These are phyloP conservation scores for Hydrotaea diabolus DNA, from an alignment of 2,888 invertebrate species.

Conservation along the genomic window DNA sequence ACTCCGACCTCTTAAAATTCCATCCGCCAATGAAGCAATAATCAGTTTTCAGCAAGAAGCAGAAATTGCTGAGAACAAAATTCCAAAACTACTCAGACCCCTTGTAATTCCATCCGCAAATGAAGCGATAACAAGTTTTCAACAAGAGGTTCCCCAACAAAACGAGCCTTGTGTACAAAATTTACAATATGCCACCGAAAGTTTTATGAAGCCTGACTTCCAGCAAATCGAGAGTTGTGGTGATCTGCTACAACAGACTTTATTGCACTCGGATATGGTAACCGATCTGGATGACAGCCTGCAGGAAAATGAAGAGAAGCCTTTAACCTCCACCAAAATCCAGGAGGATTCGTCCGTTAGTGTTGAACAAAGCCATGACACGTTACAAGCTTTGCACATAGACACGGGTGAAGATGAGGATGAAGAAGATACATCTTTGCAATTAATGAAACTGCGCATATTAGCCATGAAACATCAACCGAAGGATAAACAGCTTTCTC, in stretches of 20 bases:
- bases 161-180: not conserved
- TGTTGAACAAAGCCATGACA: not conserved
- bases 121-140: not conserved
- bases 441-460: slow-evolving; percentile 76
- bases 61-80: not conserved
- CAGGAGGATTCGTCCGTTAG: not conserved
- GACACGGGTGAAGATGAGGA: slow-evolving; percentile 70
- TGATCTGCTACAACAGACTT: slow-evolving; percentile 30
- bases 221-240: slow-evolving; percentile 5
- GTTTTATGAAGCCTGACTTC: not conserved
- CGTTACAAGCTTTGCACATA: slow-evolving; percentile 55
- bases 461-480: slow-evolving; percentile 75
- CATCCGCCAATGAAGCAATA: not conserved
- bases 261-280: slow-evolving; percentile 58
- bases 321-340: slow-evolving; percentile 47
- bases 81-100: not conserved
- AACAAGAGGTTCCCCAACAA: not conserved
- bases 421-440: slow-evolving; percentile 75
- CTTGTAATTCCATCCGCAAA: not conserved
- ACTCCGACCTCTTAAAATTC: not conserved
- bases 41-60: not conserved
- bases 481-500: slow-evolving; percentile 63
- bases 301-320: slow-evolving; percentile 35
- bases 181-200: slow-evolving; percentile 16
- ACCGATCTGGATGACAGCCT: slow-evolving; percentile 72